Evolutionary conservation across 2,888 invertebrate species (phyloP).

Genomic region (Alloplasta piceator): DNA sequence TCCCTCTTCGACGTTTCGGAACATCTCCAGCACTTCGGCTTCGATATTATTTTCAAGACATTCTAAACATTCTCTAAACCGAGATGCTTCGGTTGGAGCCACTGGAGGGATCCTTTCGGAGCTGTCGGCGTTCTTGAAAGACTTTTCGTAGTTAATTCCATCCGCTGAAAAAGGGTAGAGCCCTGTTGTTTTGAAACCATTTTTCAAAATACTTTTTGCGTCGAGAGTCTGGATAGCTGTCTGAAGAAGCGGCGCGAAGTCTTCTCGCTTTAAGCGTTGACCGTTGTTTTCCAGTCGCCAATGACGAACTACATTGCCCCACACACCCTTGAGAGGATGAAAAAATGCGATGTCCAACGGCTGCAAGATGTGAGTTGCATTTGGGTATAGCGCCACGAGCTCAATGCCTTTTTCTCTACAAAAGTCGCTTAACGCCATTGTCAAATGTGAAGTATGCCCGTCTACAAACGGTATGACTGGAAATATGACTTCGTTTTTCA

Average conservation of each 20-base stretch:
- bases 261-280: too few relatives aligned
- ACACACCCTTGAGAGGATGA: conserved; percentile 73
- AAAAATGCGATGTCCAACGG: conserved; percentile 79
- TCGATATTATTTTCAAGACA: conserved; percentile 45
- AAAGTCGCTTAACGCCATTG: conserved; percentile 76
- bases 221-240: too few relatives aligned
- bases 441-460: conserved; percentile 79
- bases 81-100: conserved; percentile 4
- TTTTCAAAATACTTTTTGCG: too few relatives aligned
- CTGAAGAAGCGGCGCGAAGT: too few relatives aligned
- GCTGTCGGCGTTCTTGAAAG: conserved; percentile 43
- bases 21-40: conserved; percentile 38
- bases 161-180: too few relatives aligned
- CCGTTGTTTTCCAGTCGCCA: too few relatives aligned
- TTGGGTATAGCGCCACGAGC: conserved; percentile 74
- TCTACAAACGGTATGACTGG: conserved; percentile 79
- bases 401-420: conserved; percentile 76
- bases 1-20: conserved; percentile 37
- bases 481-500: conserved; percentile 71
- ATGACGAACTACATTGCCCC: too few relatives aligned
- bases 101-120: conserved; percentile 53
- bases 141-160: too few relatives aligned
- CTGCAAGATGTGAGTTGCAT: conserved; percentile 78
- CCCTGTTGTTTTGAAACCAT: too few relatives aligned
- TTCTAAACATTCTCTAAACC: conserved; percentile 16